A percentile compares a stretch with the other conserved stretches of the same genome.
These are phyloP conservation scores for Helicoverpa assulta DNA, from an alignment of 2,888 invertebrate species.

Conservation along the genomic window DNA sequence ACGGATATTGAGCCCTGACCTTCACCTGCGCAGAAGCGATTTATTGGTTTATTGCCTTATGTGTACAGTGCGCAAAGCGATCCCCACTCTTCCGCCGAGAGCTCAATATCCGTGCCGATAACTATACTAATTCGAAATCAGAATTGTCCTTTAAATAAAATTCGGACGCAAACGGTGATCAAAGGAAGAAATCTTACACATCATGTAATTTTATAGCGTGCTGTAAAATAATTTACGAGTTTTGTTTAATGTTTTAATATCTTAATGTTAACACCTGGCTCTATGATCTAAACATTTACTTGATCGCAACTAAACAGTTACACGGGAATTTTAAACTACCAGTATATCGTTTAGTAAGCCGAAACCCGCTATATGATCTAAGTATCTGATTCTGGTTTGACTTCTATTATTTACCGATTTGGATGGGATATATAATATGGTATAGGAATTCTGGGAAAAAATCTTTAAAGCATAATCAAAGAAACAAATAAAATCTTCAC, in stretches of 20 bases:
- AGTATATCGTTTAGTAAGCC: background rate
- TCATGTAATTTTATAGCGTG: background rate
- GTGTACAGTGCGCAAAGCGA: no score
- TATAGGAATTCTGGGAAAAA: background rate
- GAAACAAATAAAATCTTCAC: no score
- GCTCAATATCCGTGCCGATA: no score
- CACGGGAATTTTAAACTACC: background rate
- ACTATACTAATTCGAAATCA: no score
- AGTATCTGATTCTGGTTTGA: background rate
- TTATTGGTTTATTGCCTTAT: no score
- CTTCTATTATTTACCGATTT: background rate
- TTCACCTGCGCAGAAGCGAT: no score
- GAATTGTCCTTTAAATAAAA: background rate
- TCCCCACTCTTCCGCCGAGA: no score
- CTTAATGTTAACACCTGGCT: slow-evolving; percentile 8
- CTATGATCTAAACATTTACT: slow-evolving; percentile 10
- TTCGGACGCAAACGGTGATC: background rate
- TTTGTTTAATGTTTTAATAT: slow-evolving; percentile 15
- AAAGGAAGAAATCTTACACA: background rate
- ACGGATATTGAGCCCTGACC: no score
- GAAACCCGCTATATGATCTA: background rate
- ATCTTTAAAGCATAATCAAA: background rate
- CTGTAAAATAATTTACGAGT: slow-evolving; percentile 5
- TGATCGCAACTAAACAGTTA: slow-evolving; percentile 6
- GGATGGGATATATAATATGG: no score